These are phyloP conservation scores for Tenthredo scrophulariae DNA, from an alignment of 2,888 invertebrate species.

Conservation along the genomic window DNA sequence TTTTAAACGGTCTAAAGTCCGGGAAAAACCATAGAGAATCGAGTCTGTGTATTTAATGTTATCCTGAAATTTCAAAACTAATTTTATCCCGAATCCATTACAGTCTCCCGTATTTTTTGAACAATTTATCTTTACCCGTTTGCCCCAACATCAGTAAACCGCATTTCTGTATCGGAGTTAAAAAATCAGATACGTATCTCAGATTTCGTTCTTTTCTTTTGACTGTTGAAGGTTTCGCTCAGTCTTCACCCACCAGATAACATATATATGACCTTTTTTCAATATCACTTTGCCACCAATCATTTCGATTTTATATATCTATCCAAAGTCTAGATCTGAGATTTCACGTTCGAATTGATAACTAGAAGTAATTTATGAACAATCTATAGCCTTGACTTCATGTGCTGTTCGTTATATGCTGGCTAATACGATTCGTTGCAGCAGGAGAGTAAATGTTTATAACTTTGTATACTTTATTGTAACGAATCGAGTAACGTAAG, in stretches of 20 bases:
- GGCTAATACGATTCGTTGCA: not conserved
- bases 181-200: not conserved
- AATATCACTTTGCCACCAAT: not conserved
- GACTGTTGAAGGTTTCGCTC: not conserved
- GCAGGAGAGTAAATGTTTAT: not conserved
- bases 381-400: constrained; percentile 9
- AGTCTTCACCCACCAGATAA: not conserved
- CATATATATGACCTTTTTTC: not conserved
- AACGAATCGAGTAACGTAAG: not conserved
- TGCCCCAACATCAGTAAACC: not conserved
- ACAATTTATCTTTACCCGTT: not conserved
- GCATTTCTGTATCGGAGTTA: not conserved
- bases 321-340: not conserved
- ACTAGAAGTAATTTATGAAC: not conserved
- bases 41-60: not conserved
- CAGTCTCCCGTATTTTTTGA: not conserved
- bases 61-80: not conserved
- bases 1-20: not conserved
- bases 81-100: not conserved
- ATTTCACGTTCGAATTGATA: not conserved
- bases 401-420: not conserved
- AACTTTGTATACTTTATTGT: not conserved
- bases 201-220: not conserved
- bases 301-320: not conserved
- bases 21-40: not conserved